A percentile compares a stretch with the other conserved stretches of the same genome.
Conservation (phyloP, 2,113 vertebrate genomes). For the Ammodytes dubius region DNA sequence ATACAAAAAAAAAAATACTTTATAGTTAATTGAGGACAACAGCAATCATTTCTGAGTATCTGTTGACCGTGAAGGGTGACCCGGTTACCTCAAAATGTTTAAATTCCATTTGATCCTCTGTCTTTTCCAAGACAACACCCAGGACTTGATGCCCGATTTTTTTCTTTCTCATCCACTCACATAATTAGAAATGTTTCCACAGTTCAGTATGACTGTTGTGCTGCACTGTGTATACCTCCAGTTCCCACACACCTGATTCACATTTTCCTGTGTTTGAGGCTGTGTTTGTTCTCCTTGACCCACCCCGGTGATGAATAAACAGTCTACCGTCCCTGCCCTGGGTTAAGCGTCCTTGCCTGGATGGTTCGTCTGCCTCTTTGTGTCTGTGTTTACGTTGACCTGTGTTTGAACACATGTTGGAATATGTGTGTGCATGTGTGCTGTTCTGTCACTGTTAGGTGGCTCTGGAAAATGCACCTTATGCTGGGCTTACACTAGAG, state of each 20-base stretch:
- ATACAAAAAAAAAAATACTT: constrained; percentile 15
- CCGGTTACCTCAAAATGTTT: constrained; percentile 12
- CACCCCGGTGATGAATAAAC: constrained; percentile 56
- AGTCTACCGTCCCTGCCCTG: constrained; percentile 37
- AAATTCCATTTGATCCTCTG: constrained; percentile 47
- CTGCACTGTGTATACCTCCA: constrained; percentile 34
- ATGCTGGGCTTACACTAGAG: no score
- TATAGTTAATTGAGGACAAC: constrained; percentile 28
- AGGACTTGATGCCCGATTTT: constrained; percentile 27
- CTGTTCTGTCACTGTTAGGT: neutral
- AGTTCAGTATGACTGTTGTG: constrained; percentile 1
- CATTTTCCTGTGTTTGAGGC: constrained; percentile 60
- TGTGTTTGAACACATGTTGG: constrained; percentile 20
- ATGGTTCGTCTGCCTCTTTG: constrained; percentile 30
- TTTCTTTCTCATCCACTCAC: constrained; percentile 36
- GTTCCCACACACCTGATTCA: constrained; percentile 69
- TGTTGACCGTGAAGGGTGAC: constrained; percentile 11
- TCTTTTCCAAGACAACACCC: constrained; percentile 42
- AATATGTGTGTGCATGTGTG: constrained; percentile 1
- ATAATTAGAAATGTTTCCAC: constrained; percentile 40
- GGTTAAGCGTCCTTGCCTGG: constrained; percentile 28
- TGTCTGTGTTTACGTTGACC: constrained; percentile 37
- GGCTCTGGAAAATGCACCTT: constrained; percentile 18
- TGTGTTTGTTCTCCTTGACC: constrained; percentile 54
- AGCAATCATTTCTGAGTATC: constrained; percentile 27